Conservation (phyloP, 1,140 invertebrate genomes). For the Sarcophaga bullata region DNA sequence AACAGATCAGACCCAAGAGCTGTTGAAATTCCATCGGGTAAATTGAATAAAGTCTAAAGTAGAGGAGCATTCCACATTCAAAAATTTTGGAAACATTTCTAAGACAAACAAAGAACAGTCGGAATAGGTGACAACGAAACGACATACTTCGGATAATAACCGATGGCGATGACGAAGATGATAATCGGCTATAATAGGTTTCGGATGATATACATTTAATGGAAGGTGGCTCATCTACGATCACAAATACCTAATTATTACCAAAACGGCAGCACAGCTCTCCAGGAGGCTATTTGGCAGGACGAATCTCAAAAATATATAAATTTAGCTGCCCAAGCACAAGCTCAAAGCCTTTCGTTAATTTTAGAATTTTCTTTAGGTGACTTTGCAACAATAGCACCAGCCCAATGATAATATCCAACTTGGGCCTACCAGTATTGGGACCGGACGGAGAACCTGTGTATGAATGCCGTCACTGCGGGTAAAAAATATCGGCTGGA, state of each 20-base stretch:
- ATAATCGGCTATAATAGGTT: constrained; percentile 55
- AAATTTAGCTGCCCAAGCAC: constrained; percentile 46
- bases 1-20: constrained; percentile 60
- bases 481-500: constrained; percentile 85
- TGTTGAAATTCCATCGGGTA: constrained; percentile 52
- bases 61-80: constrained; percentile 47
- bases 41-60: not conserved
- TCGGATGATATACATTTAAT: constrained; percentile 63
- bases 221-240: constrained; percentile 45
- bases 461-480: constrained; percentile 81
- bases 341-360: constrained; percentile 60
- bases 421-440: constrained; percentile 38
- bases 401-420: constrained; percentile 52
- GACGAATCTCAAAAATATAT: constrained; percentile 47
- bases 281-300: constrained; percentile 41
- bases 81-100: constrained; percentile 61
- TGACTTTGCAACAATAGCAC: constrained; percentile 56
- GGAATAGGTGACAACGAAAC: constrained; percentile 56
- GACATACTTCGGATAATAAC: constrained; percentile 46
- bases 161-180: constrained; percentile 55
- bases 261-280: constrained; percentile 5
- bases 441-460: constrained; percentile 72
- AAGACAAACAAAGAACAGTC: constrained; percentile 57
- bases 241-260: constrained; percentile 39
- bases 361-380: constrained; percentile 58